Conservation (phyloP, 2,113 vertebrate genomes). For the Papio anubis region DNA sequence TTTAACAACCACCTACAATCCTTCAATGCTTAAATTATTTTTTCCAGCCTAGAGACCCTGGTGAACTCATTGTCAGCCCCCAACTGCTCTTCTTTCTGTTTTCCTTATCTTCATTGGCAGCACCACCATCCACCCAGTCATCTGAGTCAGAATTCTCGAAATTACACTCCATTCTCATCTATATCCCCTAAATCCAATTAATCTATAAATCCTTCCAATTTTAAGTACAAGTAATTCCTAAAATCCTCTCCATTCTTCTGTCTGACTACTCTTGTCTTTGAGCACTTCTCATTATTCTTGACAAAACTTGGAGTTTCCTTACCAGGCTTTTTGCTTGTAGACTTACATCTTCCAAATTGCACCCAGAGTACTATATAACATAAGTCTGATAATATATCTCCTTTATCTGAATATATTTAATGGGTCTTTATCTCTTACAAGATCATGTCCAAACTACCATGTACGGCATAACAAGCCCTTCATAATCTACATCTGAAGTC, state of each 20-base stretch:
- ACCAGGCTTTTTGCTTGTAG: not conserved
- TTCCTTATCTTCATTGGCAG: not conserved
- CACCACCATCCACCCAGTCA: not conserved
- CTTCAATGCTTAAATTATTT: not conserved
- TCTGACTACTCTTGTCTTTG: not conserved
- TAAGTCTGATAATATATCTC: not conserved
- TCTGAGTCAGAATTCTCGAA: not conserved
- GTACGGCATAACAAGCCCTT: not conserved
- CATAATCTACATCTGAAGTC: not conserved
- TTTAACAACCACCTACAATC: not conserved
- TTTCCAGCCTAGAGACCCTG: not conserved
- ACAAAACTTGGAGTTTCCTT: not conserved
- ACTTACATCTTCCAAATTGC: not conserved
- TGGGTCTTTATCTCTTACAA: not conserved
- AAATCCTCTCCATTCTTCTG: not conserved
- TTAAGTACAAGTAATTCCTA: not conserved
- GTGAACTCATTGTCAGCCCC: not conserved
- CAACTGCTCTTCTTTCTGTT: not conserved
- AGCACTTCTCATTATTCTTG: not conserved
- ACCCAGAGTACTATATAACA: not conserved
- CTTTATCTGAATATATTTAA: not conserved
- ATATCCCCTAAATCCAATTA: not conserved
- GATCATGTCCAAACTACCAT: not conserved
- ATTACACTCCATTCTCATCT: not conserved
- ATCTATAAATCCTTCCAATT: not conserved